These are phyloP conservation scores for Euwallacea similis DNA, from an alignment of 1,140 invertebrate genomes.

Conservation along the genomic window DNA sequence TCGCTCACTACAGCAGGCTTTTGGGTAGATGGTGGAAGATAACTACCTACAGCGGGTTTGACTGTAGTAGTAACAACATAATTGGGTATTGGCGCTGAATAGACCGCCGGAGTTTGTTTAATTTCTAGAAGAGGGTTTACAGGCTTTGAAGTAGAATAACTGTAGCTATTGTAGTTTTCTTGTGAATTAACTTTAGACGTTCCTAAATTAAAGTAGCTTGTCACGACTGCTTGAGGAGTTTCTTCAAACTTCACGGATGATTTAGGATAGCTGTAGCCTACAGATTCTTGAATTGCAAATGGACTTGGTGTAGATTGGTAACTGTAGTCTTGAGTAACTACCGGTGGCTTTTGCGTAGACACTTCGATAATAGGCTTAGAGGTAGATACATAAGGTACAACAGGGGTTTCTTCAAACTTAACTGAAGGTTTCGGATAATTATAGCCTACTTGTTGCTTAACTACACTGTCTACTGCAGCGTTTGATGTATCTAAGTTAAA, in stretches of 20 bases:
- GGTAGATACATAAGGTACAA: not conserved
- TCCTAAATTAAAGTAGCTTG: constrained; percentile 32
- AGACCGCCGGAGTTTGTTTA: constrained; percentile 31
- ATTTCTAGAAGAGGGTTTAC: constrained; percentile 23
- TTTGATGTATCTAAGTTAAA: constrained; percentile 6
- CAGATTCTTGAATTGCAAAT: not conserved
- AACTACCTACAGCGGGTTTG: not conserved
- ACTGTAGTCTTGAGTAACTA: constrained; percentile 5
- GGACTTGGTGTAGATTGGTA: not conserved
- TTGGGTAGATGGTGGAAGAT: not conserved
- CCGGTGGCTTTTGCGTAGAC: not conserved
- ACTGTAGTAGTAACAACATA: not conserved
- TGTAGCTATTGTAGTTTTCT: constrained; percentile 12
- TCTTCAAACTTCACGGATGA: constrained; percentile 26
- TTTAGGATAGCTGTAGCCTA: constrained; percentile 5
- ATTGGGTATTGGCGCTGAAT: not conserved
- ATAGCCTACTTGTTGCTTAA: constrained; percentile 19
- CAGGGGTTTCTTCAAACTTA: constrained; percentile 23
- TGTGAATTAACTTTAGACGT: not conserved
- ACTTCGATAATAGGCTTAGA: constrained; percentile 9
- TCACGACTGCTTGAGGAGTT: constrained; percentile 27
- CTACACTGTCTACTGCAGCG: not conserved
- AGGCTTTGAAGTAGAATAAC: constrained; percentile 46
- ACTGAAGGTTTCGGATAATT: constrained; percentile 28
- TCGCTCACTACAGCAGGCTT: constrained; percentile 10